These are phyloP conservation scores for Sebastes melanostomus DNA, from an alignment of 2,797 vertebrate species.

Conservation along the genomic window DNA sequence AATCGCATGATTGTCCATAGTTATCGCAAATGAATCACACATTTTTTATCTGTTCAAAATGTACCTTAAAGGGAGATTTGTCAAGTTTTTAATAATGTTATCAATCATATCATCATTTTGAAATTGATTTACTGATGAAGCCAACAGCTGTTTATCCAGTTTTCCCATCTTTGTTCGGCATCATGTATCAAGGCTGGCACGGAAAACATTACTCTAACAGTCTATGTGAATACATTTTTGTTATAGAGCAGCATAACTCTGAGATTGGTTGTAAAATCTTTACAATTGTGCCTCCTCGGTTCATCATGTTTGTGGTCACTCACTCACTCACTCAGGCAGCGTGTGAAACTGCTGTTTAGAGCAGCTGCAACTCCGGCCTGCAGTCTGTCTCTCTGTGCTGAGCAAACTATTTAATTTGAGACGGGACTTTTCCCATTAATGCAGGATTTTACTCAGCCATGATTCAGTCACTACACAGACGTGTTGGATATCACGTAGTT, in stretches of 20 bases:
- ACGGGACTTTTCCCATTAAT: not conserved
- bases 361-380: not conserved
- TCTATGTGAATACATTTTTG: not conserved
- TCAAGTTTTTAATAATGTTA: too few species aligned
- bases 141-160: not conserved
- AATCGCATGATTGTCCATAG: too few species aligned
- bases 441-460: not conserved
- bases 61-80: too few species aligned
- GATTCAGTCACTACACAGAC: not conserved
- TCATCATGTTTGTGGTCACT: not conserved
- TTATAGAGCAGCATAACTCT: not conserved
- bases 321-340: not conserved
- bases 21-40: too few species aligned
- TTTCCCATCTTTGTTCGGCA: not conserved
- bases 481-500: not conserved
- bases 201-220: not conserved
- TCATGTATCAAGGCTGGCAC: not conserved
- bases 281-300: not conserved
- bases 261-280: not conserved
- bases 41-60: too few species aligned
- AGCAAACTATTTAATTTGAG: not conserved
- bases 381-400: not conserved
- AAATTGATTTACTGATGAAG: not conserved
- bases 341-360: conserved; percentile 21
- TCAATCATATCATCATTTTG: not conserved